These are phyloP conservation scores for Apocheima hispidaria DNA, from an alignment of 2,888 invertebrate genomes.

Conservation along the genomic window DNA sequence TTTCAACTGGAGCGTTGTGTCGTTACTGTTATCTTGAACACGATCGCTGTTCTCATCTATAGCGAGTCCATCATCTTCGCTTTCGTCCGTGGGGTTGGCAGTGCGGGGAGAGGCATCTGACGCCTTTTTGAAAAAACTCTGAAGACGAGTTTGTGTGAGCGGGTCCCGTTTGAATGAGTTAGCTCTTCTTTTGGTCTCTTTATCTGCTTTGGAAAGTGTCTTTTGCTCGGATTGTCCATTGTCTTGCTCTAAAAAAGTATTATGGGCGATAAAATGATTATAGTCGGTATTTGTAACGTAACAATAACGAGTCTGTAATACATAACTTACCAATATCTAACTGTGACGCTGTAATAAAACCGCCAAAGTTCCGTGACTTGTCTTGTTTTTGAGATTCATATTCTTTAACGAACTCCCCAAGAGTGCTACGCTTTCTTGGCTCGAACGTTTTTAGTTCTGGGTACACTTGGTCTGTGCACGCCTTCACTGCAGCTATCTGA, in stretches of 20 bases:
- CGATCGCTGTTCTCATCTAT: slow-evolving; percentile 64
- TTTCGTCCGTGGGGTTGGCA: slow-evolving; percentile 57
- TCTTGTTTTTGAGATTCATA: slow-evolving; percentile 71
- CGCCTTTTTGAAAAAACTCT: slow-evolving; percentile 72
- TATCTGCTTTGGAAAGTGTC: slow-evolving; percentile 76
- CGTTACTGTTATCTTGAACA: slow-evolving; percentile 46
- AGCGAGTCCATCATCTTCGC: slow-evolving; percentile 64
- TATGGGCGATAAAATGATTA: slow-evolving; percentile 11
- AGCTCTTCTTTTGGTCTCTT: slow-evolving; percentile 76
- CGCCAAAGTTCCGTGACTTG: slow-evolving; percentile 49
- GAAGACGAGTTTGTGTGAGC: slow-evolving; percentile 79
- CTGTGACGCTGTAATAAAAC: slow-evolving; percentile 75
- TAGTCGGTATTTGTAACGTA: background rate
- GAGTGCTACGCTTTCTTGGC: slow-evolving; percentile 80
- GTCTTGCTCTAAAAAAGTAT: slow-evolving; percentile 51
- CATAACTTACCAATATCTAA: slow-evolving; percentile 62
- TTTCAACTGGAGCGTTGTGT: slow-evolving; percentile 59
- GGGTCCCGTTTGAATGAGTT: slow-evolving; percentile 81
- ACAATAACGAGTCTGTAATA: background rate
- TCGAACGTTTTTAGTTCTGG: slow-evolving; percentile 84
- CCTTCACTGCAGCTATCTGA: slow-evolving; percentile 88
- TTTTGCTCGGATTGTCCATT: slow-evolving; percentile 54
- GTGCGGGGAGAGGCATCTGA: slow-evolving; percentile 57
- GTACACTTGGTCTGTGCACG: slow-evolving; percentile 80
- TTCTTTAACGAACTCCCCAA: slow-evolving; percentile 80